Conservation (phyloP, 2,113 vertebrate genomes). For the Aegithalos caudatus region DNA sequence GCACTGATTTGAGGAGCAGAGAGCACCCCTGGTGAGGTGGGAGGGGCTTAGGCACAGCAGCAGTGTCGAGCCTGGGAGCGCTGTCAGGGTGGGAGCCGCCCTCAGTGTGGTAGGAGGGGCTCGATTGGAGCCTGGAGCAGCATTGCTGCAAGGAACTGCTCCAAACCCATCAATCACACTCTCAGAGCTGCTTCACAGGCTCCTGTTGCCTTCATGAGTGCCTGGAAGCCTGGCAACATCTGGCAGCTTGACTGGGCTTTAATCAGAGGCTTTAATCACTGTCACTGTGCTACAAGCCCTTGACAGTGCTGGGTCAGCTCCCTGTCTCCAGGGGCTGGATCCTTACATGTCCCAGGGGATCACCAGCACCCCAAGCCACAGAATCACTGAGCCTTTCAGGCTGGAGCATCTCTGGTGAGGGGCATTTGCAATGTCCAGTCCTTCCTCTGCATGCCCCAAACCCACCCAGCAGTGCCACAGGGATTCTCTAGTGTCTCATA, state of each 20-base stretch:
- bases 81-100: background rate
- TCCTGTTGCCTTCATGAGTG: background rate
- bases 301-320: background rate
- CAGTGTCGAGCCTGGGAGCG: fast-evolving
- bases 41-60: background rate
- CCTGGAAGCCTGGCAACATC: conserved; percentile 10
- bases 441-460: background rate
- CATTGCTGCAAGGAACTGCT: background rate
- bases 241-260: background rate
- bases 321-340: background rate
- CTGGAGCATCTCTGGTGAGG: background rate
- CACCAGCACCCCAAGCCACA: background rate
- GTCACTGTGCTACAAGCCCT: background rate
- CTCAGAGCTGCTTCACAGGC: background rate
- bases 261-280: background rate
- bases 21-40: fast-evolving
- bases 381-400: background rate
- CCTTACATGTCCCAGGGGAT: fast-evolving
- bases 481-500: background rate
- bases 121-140: fast-evolving
- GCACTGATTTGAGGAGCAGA: fast-evolving
- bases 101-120: fast-evolving
- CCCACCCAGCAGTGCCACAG: background rate
- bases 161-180: background rate
- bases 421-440: background rate